A percentile compares a stretch with the other conserved stretches of the same genome.
These are phyloP conservation scores for Tenthredo amoena DNA, from an alignment of 2,888 invertebrate genomes.

Conservation along the genomic window DNA sequence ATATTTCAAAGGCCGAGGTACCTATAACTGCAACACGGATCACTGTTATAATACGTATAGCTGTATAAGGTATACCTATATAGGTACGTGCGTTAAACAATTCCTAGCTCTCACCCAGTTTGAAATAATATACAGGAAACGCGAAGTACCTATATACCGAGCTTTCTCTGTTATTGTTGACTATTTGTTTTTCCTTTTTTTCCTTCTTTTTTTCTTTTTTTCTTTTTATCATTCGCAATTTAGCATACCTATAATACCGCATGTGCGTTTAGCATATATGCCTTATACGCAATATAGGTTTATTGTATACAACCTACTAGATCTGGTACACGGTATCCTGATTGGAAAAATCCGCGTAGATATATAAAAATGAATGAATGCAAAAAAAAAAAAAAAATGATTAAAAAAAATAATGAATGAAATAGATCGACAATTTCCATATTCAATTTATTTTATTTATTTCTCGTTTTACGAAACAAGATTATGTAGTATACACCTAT, in stretches of 20 bases:
- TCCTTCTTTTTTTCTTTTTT: neutral
- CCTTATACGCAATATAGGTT: neutral
- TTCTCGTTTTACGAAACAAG: too few relatives aligned
- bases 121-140: slow-evolving; percentile 50
- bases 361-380: neutral
- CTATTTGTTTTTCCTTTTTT: slow-evolving; percentile 8
- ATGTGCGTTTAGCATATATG: neutral
- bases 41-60: neutral
- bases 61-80: neutral
- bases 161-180: slow-evolving; percentile 27
- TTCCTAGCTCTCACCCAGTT: slow-evolving; percentile 39
- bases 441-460: too few relatives aligned
- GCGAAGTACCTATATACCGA: slow-evolving; percentile 6
- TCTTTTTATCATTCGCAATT: slow-evolving; percentile 1
- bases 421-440: too few relatives aligned
- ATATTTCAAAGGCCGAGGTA: neutral
- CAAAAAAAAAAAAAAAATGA: neutral
- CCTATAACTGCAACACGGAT: neutral
- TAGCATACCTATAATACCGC: neutral
- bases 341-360: neutral
- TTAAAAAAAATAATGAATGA: too few relatives aligned
- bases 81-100: neutral
- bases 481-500: too few relatives aligned
- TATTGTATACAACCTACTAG: neutral
- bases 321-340: neutral